Base-by-base conservation (phyloP, 1,140 invertebrate species). In the Pogonomyrmex barbatus region DNA sequence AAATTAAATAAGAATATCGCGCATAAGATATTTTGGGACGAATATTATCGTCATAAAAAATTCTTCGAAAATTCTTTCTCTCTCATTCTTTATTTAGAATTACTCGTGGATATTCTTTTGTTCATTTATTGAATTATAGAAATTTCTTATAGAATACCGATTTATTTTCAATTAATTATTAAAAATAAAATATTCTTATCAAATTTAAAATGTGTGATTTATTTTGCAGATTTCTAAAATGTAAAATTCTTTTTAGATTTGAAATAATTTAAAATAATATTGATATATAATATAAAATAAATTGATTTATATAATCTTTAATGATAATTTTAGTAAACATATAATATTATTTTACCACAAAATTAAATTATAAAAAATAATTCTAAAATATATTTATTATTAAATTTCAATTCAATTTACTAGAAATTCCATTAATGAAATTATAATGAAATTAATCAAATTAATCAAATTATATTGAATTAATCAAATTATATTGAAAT, bases 1-100 rank as follows among this genome's bases (percentile, higher is more conserved):
- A 70, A 89, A 89, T 89, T 89, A 89, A 89, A 54, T 50, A 12
- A 83, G 79, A 45, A 75, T 83, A 52, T 60, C 17, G 54, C 30
- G 54, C 17, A 45, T 33, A 47, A 58, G 54, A 83, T 42, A 73
- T n/a, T 83, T 56, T 33, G 12, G 9, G 45, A 83, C 75, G 79
- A 83, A 75, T 83, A 83, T 50, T 42, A 60, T 45, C 12, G 6
- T 14, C 4, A 33, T 9, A 68, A 83, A 73, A 75, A 83, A 75
- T 83, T 68, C 33, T 12, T 8, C 6, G 54, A 14, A 73, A 47
- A 75, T 75, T 30, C 54, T 47, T 14, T 4, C n/a, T 42, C 36
- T n/a, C 52, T 8, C 39, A 75, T 17, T 36, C 58, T 33, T 75
- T 75, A 75, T 52, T 17, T 56, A 56, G 56, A 56, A 24, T 56